phyloP scores from a whole-genome alignment of 2,888 invertebrate genomes.

The Cecidostiba fungosa region DNA sequence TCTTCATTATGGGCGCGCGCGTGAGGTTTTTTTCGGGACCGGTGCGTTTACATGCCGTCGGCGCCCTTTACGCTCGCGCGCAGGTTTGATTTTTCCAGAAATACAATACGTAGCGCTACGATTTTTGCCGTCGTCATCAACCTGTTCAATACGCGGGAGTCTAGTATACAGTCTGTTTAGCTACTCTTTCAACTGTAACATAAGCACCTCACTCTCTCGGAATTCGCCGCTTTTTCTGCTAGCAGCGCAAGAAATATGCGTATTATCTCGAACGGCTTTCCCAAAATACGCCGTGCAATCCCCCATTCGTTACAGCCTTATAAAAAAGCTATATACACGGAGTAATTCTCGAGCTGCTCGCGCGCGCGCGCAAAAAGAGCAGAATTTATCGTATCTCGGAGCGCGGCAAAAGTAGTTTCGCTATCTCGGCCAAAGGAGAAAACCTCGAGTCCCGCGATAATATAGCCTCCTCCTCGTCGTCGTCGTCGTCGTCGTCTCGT shows the following conservation, averaged over 20 bases:
- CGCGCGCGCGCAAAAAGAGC: background rate
- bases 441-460: conserved; percentile 38
- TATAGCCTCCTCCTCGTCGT: background rate
- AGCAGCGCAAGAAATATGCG: background rate
- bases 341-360: background rate
- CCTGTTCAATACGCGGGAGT: background rate
- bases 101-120: background rate
- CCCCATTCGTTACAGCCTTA: conserved; percentile 6
- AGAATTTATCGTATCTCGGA: conserved; percentile 33
- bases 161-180: background rate
- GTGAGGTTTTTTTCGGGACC: background rate
- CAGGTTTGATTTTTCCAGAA: background rate
- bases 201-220: too few relatives aligned
- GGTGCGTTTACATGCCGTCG: background rate
- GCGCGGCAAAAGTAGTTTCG: conserved; percentile 31
- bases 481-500: background rate
- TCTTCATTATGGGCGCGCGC: conserved; percentile 11
- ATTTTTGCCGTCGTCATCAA: background rate
- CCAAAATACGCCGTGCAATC: conserved; percentile 5
- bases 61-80: background rate
- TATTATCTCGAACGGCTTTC: background rate
- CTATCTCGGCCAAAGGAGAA: conserved; percentile 9
- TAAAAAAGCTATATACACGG: background rate
- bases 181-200: background rate
- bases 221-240: background rate